Evolutionary conservation across 2,888 invertebrate species (phyloP).

Genomic region (Idaea aversata): DNA sequence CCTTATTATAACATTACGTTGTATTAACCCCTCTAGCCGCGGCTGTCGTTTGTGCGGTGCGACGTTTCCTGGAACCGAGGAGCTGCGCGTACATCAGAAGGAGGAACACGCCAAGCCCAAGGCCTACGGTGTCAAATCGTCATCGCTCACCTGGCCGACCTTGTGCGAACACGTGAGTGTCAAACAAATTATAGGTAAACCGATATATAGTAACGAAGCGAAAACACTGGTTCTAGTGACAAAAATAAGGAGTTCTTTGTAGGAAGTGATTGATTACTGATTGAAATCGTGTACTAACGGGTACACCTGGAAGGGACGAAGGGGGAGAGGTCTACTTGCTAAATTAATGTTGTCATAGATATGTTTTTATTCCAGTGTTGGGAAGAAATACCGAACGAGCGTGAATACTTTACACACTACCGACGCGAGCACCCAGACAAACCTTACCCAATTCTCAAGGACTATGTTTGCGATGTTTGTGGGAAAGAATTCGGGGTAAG

Average conservation of each 20-base stretch:
- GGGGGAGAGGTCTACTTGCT: no score
- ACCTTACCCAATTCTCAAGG: slow-evolving; percentile 68
- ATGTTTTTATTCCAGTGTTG: slow-evolving; percentile 46
- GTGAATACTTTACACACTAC: slow-evolving; percentile 69
- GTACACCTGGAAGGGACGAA: no score
- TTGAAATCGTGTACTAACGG: no score
- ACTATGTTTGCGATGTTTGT: slow-evolving; percentile 68
- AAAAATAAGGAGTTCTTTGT: no score
- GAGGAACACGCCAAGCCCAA: slow-evolving; percentile 57
- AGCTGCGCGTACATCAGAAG: slow-evolving; percentile 59
- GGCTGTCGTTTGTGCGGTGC: slow-evolving; percentile 67
- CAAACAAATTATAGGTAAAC: not conserved
- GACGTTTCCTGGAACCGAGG: slow-evolving; percentile 50
- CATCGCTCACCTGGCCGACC: slow-evolving; percentile 48
- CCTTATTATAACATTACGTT: no score
- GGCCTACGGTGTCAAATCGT: slow-evolving; percentile 61
- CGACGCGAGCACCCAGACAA: slow-evolving; percentile 64
- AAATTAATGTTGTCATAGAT: no score
- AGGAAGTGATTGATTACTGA: no score
- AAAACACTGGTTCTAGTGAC: no score
- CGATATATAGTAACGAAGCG: no score
- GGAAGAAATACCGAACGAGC: slow-evolving; percentile 57
- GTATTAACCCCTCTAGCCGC: slow-evolving; percentile 38
- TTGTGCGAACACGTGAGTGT: slow-evolving; percentile 58
- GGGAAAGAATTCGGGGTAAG: slow-evolving; percentile 68